phyloP scores from a whole-genome alignment of 2,113 vertebrate species.

The Mirounga angustirostris region DNA sequence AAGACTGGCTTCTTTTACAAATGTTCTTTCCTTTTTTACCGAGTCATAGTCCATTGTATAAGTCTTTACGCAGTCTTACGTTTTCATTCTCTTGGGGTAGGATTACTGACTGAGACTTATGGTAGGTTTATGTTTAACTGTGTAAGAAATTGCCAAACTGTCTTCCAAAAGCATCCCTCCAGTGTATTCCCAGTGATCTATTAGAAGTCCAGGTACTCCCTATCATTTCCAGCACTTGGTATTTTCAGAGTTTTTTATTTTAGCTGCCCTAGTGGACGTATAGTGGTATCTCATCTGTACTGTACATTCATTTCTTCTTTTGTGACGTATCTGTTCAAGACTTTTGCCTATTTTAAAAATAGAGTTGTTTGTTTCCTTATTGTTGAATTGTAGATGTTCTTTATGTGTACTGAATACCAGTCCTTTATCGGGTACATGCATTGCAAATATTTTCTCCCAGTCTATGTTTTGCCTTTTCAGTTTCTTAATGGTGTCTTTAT shows the following conservation, averaged over 20 bases:
- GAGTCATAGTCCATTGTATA: neutral
- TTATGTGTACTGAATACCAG: neutral
- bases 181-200: fast-evolving
- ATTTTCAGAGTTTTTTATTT: neutral
- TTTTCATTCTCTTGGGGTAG: neutral
- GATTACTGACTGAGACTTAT: neutral
- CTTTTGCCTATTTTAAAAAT: neutral
- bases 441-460: neutral
- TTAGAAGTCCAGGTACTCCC: fast-evolving
- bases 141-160: neutral
- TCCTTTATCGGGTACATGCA: too few relatives aligned
- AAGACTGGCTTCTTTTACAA: neutral
- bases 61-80: neutral
- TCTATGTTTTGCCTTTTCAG: neutral
- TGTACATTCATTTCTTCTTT: neutral
- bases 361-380: neutral
- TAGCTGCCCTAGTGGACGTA: neutral
- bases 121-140: neutral
- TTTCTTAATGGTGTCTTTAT: neutral
- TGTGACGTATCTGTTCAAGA: neutral
- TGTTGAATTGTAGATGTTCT: neutral
- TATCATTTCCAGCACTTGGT: too few relatives aligned
- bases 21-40: neutral
- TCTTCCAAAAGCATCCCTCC: neutral
- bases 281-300: neutral